phyloP scores from a whole-genome alignment of 2,797 vertebrate genomes.

The Tenualosa thibaudeaui region DNA sequence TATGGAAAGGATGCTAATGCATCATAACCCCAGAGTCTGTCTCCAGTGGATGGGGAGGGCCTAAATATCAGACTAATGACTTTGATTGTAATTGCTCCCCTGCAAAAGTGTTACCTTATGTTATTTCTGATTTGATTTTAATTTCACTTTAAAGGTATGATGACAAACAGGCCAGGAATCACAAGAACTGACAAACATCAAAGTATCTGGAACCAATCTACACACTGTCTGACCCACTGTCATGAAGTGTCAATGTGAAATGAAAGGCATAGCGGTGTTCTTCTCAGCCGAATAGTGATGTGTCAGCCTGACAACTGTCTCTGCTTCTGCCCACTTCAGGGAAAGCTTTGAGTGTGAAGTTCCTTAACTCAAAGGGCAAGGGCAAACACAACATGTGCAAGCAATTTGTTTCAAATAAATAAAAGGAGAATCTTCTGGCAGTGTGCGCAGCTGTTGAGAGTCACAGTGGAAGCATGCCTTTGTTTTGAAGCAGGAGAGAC shows the following conservation, averaged over 20 bases:
- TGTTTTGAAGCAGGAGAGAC: slow-evolving; percentile 55
- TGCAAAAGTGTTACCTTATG: slow-evolving; percentile 59
- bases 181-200: slow-evolving; percentile 29
- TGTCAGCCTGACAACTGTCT: slow-evolving; percentile 50
- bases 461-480: slow-evolving; percentile 40
- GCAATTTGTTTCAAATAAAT: slow-evolving; percentile 73
- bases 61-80: slow-evolving; percentile 47
- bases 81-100: slow-evolving; percentile 61
- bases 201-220: slow-evolving; percentile 68
- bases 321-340: slow-evolving; percentile 13
- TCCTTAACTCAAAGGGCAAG: slow-evolving; percentile 64
- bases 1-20: slow-evolving; percentile 58
- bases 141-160: slow-evolving; percentile 62
- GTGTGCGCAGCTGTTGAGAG: slow-evolving; percentile 59
- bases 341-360: slow-evolving; percentile 42
- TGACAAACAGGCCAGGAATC: slow-evolving; percentile 55
- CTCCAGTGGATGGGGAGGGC: neutral
- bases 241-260: slow-evolving; percentile 61
- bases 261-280: slow-evolving; percentile 51
- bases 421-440: slow-evolving; percentile 67
- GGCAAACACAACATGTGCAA: slow-evolving; percentile 67
- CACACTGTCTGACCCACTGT: slow-evolving; percentile 48
- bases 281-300: slow-evolving; percentile 57
- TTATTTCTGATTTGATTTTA: slow-evolving; percentile 64
- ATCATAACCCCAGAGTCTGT: slow-evolving; percentile 37